Evolutionary conservation across 2,888 invertebrate genomes (phyloP).

Genomic region (Dermolepida albohirtum): DNA sequence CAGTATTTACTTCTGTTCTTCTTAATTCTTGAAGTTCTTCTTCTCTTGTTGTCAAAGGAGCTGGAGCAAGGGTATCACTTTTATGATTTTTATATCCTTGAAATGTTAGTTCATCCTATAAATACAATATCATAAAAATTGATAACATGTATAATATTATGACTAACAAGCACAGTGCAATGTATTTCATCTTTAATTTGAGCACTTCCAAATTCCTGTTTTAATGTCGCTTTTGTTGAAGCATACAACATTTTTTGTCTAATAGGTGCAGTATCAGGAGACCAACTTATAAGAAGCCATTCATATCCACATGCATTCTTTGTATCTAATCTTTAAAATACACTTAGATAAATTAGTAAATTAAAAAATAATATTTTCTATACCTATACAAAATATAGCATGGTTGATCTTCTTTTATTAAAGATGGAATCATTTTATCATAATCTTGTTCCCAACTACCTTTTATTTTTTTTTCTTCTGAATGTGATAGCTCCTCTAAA

Average conservation of each 20-base stretch:
- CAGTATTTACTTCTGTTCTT: conserved; percentile 76
- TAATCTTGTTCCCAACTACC: conserved; percentile 89
- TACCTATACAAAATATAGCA: conserved; percentile 91
- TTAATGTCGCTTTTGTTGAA: conserved; percentile 96
- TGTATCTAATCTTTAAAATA: conserved; percentile 74
- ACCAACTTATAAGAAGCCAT: conserved; percentile 95
- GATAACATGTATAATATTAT: not conserved
- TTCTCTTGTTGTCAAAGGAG: conserved; percentile 89
- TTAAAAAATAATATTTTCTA: conserved; percentile 44
- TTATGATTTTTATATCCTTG: conserved; percentile 86
- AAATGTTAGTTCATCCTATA: conserved; percentile 82
- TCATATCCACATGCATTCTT: conserved; percentile 85
- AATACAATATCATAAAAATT: conserved; percentile 29
- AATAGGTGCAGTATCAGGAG: conserved; percentile 90
- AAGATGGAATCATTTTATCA: conserved; percentile 77
- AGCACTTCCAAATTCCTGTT: conserved; percentile 94
- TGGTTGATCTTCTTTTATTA: conserved; percentile 84
- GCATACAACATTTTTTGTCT: conserved; percentile 98
- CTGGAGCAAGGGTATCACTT: conserved; percentile 82
- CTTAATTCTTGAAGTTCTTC: conserved; percentile 86
- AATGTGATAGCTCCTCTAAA: conserved; percentile 81
- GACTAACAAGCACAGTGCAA: conserved; percentile 76
- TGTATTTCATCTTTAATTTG: conserved; percentile 96
- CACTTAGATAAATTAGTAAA: conserved; percentile 3
- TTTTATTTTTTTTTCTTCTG: conserved; percentile 74